These are phyloP conservation scores for Natator depressus DNA, from an alignment of 2,113 vertebrate species.

Conservation along the genomic window DNA sequence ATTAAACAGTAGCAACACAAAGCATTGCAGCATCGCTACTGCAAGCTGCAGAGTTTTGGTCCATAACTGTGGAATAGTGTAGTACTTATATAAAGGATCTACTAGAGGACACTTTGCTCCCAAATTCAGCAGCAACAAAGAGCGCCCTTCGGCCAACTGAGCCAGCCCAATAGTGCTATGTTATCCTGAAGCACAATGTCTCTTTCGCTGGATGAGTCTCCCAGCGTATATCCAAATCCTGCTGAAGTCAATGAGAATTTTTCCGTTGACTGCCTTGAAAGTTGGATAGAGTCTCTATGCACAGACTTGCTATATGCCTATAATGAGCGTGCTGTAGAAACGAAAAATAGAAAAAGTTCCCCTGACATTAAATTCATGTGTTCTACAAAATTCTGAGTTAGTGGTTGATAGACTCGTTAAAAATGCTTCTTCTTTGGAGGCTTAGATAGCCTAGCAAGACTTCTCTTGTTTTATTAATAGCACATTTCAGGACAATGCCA, in stretches of 20 bases:
- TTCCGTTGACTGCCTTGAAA: background rate
- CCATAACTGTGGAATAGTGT: background rate
- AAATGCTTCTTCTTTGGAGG: background rate
- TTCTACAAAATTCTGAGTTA: background rate
- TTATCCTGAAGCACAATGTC: background rate
- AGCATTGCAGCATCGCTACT: background rate
- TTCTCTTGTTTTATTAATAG: background rate
- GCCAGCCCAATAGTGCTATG: background rate
- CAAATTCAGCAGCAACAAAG: background rate
- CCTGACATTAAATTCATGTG: background rate
- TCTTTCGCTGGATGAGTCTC: background rate
- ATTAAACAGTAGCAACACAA: background rate
- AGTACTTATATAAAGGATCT: rapidly evolving
- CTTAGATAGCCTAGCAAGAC: background rate
- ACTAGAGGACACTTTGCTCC: rapidly evolving
- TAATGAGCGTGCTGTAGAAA: background rate
- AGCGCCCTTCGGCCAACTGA: background rate
- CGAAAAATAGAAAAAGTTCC: background rate
- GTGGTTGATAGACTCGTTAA: background rate
- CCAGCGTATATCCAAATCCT: background rate
- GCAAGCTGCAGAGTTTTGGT: background rate
- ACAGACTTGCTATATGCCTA: background rate
- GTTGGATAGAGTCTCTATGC: background rate
- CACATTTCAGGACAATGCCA: background rate
- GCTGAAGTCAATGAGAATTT: background rate